Percentiles rank a stretch among this genome's conserved stretches.
Evolutionary conservation across 1,140 invertebrate species (phyloP).

Genomic region (Luehdorfia chinensis): DNA sequence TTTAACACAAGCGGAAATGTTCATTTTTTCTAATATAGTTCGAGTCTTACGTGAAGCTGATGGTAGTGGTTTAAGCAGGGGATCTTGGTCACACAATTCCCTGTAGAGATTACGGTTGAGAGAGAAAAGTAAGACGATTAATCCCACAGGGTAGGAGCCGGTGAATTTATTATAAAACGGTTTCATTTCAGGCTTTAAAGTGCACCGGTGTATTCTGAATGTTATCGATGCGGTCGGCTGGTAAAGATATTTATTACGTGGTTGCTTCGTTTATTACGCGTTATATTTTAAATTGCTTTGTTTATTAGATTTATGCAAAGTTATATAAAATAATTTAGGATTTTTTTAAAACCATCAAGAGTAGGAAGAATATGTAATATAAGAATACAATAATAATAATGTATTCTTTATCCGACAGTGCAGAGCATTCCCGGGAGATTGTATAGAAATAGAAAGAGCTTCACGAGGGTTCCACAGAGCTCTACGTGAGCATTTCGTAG

Average conservation of each 20-base stretch:
- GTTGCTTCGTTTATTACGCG: conserved; percentile 35
- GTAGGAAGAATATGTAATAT: too few relatives aligned
- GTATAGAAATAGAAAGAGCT: too few relatives aligned
- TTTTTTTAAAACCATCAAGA: too few relatives aligned
- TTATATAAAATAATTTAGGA: conserved; percentile 8
- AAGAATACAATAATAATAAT: too few relatives aligned
- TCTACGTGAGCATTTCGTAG: too few relatives aligned
- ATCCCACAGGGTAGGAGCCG: conserved; percentile 57
- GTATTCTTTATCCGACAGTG: too few relatives aligned
- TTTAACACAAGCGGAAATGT: not conserved
- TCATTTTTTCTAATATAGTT: conserved; percentile 15
- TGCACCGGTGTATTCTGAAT: conserved; percentile 42
- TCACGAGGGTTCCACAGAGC: too few relatives aligned
- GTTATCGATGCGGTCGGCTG: conserved; percentile 37
- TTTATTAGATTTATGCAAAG: conserved; percentile 21
- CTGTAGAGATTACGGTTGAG: conserved; percentile 57
- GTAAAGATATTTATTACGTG: conserved; percentile 36
- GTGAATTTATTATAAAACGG: conserved; percentile 73
- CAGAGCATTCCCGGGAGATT: too few relatives aligned
- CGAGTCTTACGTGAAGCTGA: conserved; percentile 31
- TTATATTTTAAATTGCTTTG: conserved; percentile 41
- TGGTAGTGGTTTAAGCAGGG: conserved; percentile 39
- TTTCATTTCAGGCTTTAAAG: conserved; percentile 56
- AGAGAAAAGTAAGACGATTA: conserved; percentile 74
- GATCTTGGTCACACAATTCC: conserved; percentile 65